phyloP scores from a whole-genome alignment of 2,797 vertebrate genomes.

The Meda fulgida region DNA sequence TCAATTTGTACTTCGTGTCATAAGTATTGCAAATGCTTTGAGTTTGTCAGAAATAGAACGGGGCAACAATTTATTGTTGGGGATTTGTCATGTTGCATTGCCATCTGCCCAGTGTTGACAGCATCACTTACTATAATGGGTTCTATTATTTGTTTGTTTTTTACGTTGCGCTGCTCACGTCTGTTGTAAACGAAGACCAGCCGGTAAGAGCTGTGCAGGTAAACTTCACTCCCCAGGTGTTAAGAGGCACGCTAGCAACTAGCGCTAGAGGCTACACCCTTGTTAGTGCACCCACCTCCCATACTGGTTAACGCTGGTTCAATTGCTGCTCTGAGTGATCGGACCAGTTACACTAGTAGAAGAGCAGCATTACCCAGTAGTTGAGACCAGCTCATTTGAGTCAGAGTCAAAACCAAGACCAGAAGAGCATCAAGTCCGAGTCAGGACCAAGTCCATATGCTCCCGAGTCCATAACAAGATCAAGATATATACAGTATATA shows the following conservation, averaged over 20 bases:
- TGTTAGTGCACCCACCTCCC: neutral
- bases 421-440: neutral
- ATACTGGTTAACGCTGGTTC: neutral
- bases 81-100: neutral
- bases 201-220: neutral
- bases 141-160: neutral
- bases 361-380: neutral
- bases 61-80: neutral
- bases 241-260: neutral
- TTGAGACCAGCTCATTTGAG: neutral
- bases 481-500: neutral
- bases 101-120: neutral
- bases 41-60: neutral
- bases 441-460: neutral
- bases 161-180: neutral
- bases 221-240: neutral
- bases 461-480: neutral
- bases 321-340: neutral
- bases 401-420: neutral
- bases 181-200: neutral
- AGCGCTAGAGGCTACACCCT: neutral
- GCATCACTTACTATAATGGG: neutral
- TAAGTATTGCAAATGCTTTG: neutral
- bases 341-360: neutral
- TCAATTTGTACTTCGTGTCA: neutral